Evolutionary conservation across 1,140 invertebrate genomes (phyloP), one percentile per base, ranked within the genome.

Genomic region (Metopolophium dirhodum): DNA sequence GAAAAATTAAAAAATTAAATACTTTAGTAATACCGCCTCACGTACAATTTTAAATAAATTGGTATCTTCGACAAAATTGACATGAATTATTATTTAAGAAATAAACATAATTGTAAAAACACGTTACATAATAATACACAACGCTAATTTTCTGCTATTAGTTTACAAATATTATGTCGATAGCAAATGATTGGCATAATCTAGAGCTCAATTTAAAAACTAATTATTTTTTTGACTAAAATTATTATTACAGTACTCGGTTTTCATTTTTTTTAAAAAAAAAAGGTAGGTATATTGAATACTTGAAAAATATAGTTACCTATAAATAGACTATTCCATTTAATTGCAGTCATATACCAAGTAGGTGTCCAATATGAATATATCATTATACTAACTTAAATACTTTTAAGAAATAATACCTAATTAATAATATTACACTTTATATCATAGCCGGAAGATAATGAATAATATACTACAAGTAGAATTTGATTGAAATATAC

Each of bases 61-160:
- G 26, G 23, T 86, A 85, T 47, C 6, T 41, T 26, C 6, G 26
- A 30, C 30, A 30, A 86, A 86, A 86, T n/a, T 30, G 6, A 7
- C 22, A 47, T 86, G 11, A 37, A 35, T 85, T 45, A 85, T 85
- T 86, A 86, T 86, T 86, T 11, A 85, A 85, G n/a, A 82, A 82
- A 82, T 18, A 82, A n/a, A 35, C 68, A 82, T n/a, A 37, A n/a
- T 82, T 23, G 51, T 54, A 54, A 54, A 54, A 54, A 54, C 20
- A 23, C 22, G 22, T 54, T 23, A 22, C 51, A 54, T 68, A 68
- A 77, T 18, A 77, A 18, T 77, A 77, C 26, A 54, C 22, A 77
- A n/a, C 4, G n/a, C 30, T 77, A n/a, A 77, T 77, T n/a, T 18
- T 68, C 14, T 68, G n/a, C 6, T 54, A 4, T 77, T 77, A 77